phyloP scores from a whole-genome alignment of 2,888 invertebrate species.

The Oligia fasciuncula region DNA sequence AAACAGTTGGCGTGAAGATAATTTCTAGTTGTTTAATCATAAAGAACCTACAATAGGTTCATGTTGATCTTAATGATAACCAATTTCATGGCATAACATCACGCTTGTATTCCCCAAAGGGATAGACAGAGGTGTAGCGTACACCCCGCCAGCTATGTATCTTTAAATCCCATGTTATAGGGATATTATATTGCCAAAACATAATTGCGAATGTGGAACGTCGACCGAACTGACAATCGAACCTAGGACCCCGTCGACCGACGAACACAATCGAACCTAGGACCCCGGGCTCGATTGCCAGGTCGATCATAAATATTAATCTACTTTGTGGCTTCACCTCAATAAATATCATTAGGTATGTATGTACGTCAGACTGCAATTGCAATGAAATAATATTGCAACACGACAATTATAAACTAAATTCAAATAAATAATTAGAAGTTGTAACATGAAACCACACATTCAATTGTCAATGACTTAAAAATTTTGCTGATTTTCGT shows the following conservation, averaged over 20 bases:
- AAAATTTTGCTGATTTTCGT: constrained; percentile 58
- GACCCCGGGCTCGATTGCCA: background rate
- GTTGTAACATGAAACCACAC: constrained; percentile 52
- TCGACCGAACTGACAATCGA: background rate
- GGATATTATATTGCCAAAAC: background rate
- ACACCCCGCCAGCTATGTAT: background rate
- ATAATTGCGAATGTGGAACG: background rate
- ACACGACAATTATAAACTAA: background rate
- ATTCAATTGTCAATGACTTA: constrained; percentile 43
- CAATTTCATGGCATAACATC: background rate
- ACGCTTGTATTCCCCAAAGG: background rate
- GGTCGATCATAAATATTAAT: background rate
- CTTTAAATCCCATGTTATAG: background rate
- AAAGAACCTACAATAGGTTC: no score
- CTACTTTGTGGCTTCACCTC: background rate
- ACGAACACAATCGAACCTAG: background rate
- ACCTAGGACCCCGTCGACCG: background rate
- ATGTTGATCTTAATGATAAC: background rate
- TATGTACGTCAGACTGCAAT: constrained; percentile 3
- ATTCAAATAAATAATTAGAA: constrained; percentile 11
- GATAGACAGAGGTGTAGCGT: background rate
- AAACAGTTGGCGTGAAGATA: background rate
- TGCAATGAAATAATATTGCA: constrained; percentile 24
- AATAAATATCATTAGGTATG: background rate
- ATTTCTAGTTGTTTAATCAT: background rate